These are phyloP conservation scores for Tachystola acroxantha DNA, from an alignment of 2,888 invertebrate genomes.

Conservation along the genomic window DNA sequence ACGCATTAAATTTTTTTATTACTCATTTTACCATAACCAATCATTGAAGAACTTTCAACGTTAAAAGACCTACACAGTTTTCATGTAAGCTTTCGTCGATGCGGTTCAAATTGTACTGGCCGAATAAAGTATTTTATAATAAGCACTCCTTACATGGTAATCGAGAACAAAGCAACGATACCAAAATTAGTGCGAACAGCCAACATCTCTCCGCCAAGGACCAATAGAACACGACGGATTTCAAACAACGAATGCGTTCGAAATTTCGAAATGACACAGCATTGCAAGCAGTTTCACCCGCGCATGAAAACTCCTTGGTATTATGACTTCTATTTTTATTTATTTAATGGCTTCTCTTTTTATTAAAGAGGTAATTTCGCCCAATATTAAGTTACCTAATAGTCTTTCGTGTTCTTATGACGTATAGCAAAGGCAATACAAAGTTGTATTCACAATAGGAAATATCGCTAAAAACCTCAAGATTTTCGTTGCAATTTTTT, in stretches of 20 bases:
- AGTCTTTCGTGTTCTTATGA: too few species aligned
- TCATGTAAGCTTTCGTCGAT: too few species aligned
- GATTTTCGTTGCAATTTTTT: too few species aligned
- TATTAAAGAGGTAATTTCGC: too few species aligned
- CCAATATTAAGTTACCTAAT: too few species aligned
- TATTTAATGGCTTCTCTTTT: too few species aligned
- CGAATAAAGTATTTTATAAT: constrained; percentile 8
- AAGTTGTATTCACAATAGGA: too few species aligned
- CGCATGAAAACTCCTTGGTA: too few species aligned
- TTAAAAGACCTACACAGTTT: too few species aligned
- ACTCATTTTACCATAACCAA: not conserved
- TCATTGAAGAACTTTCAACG: not conserved
- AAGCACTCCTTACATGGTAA: constrained; percentile 16
- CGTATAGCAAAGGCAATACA: too few species aligned
- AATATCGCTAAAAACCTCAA: too few species aligned
- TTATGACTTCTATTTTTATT: constrained; percentile 16
- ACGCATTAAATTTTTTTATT: not conserved
- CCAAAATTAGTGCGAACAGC: constrained; percentile 12
- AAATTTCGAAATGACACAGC: constrained; percentile 21
- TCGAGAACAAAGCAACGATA: constrained; percentile 18
- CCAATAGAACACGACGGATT: constrained; percentile 29
- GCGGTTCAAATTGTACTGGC: not conserved
- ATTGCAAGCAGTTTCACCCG: too few species aligned
- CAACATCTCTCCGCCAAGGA: constrained; percentile 32
- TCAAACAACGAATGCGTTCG: constrained; percentile 23